These are phyloP conservation scores for Piscicola geometra DNA, from an alignment of 2,888 invertebrate species.

Conservation along the genomic window DNA sequence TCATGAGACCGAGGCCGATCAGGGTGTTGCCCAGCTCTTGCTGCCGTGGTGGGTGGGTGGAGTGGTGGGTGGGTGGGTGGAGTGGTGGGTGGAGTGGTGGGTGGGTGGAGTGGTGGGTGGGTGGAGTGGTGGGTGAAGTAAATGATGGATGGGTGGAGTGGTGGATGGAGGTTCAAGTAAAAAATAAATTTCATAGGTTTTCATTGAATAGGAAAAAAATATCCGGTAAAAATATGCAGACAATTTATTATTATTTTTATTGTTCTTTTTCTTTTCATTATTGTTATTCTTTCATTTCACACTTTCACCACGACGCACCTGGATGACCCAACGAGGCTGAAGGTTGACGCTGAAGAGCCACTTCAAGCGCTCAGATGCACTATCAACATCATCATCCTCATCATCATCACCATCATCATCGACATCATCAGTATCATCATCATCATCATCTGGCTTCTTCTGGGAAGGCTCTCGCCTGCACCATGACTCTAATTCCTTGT, in stretches of 20 bases:
- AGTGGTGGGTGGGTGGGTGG: constrained; percentile 17
- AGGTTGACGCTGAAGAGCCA: constrained; percentile 16
- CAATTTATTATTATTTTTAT: background rate
- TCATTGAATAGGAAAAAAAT: too few relatives aligned
- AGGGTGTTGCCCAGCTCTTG: constrained; percentile 73
- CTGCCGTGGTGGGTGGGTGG: constrained; percentile 45
- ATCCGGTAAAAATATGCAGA: constrained; percentile 5
- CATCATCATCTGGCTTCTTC: background rate
- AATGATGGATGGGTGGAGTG: too few relatives aligned
- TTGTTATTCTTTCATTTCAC: too few relatives aligned
- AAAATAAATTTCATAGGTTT: too few relatives aligned
- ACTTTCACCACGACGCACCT: too few relatives aligned
- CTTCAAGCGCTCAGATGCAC: background rate
- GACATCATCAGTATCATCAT: background rate
- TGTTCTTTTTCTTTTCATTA: too few relatives aligned
- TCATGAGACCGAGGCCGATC: constrained; percentile 74
- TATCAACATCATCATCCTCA: constrained; percentile 1
- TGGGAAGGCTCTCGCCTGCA: too few relatives aligned
- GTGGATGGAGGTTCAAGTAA: too few relatives aligned
- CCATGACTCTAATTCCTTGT: too few relatives aligned
- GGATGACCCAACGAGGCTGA: constrained; percentile 20
- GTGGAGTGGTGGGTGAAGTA: too few relatives aligned
- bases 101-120: too few relatives aligned
- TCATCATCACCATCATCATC: constrained; percentile 6
- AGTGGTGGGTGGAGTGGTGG: background rate